Evolutionary conservation across 1,140 invertebrate species (phyloP).

Genomic region (Dryas iulia): DNA sequence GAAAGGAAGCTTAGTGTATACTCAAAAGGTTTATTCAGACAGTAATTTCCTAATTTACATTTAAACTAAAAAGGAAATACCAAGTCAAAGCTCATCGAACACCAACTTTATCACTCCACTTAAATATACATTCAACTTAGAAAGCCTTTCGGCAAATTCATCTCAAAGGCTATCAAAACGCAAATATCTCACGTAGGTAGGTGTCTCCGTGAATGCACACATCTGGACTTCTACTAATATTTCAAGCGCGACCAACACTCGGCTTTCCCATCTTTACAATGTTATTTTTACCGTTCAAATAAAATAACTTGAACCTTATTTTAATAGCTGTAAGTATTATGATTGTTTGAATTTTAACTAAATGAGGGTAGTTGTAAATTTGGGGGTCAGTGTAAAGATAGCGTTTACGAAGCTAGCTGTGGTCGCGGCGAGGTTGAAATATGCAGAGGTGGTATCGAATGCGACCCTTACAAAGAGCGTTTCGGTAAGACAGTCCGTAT

Average conservation of each 20-base stretch:
- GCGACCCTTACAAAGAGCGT: conserved; percentile 64
- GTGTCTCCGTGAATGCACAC: conserved; percentile 64
- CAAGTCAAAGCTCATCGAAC: conserved; percentile 20
- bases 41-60: conserved; percentile 1
- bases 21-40: no score
- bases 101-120: conserved; percentile 26
- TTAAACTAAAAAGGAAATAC: conserved; percentile 4
- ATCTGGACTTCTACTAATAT: conserved; percentile 72
- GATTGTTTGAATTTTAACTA: conserved; percentile 20
- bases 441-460: conserved; percentile 73
- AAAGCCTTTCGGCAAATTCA: conserved; percentile 49
- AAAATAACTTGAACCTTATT: conserved; percentile 9
- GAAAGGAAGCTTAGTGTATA: no score
- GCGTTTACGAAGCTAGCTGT: conserved; percentile 65
- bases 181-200: conserved; percentile 64
- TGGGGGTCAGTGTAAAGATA: conserved; percentile 65
- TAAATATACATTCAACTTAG: conserved; percentile 29
- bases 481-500: conserved; percentile 66
- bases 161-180: conserved; percentile 71
- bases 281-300: conserved; percentile 14
- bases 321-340: conserved; percentile 23
- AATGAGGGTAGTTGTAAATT: conserved; percentile 32
- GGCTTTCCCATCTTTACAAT: conserved; percentile 56
- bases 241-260: conserved; percentile 64
- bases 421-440: conserved; percentile 67